A percentile compares a stretch with the other conserved stretches of the same genome.
phyloP scores from a whole-genome alignment of 1,140 invertebrate species.

The Achatina immaculata region DNA sequence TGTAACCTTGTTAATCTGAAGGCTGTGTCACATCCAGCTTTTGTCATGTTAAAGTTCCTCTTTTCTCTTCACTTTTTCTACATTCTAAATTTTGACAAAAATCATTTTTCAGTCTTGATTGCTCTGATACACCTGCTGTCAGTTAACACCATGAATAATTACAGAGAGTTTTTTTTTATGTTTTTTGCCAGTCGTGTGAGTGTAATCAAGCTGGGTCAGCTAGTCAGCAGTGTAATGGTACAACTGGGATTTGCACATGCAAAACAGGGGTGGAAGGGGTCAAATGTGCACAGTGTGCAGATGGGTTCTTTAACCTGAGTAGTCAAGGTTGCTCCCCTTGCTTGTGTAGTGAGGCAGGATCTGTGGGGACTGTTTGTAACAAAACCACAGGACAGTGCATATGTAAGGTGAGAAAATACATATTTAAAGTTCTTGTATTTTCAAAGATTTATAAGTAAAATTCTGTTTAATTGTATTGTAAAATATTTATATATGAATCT shows the following conservation, averaged over 20 bases:
- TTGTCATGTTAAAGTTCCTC: too few relatives aligned
- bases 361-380: conserved; percentile 35
- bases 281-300: conserved; percentile 38
- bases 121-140: too few relatives aligned
- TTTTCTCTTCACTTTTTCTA: too few relatives aligned
- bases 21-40: too few relatives aligned
- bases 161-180: neutral
- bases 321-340: conserved; percentile 37
- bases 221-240: conserved; percentile 36
- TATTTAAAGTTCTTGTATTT: too few relatives aligned
- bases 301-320: conserved; percentile 30
- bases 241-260: conserved; percentile 41
- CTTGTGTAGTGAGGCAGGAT: conserved; percentile 33
- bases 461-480: too few relatives aligned
- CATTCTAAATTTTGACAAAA: too few relatives aligned
- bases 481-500: too few relatives aligned
- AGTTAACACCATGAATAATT: too few relatives aligned
- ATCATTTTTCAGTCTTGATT: too few relatives aligned
- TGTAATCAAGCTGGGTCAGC: conserved; percentile 39
- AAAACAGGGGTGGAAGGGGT: conserved; percentile 37
- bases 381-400: conserved; percentile 42
- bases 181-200: conserved; percentile 31
- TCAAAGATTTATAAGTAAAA: too few relatives aligned
- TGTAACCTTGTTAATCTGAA: too few relatives aligned
- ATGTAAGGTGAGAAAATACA: conserved; percentile 41